Conservation (phyloP, 2,888 invertebrate species). For the Caenorhabditis sinica region DNA sequence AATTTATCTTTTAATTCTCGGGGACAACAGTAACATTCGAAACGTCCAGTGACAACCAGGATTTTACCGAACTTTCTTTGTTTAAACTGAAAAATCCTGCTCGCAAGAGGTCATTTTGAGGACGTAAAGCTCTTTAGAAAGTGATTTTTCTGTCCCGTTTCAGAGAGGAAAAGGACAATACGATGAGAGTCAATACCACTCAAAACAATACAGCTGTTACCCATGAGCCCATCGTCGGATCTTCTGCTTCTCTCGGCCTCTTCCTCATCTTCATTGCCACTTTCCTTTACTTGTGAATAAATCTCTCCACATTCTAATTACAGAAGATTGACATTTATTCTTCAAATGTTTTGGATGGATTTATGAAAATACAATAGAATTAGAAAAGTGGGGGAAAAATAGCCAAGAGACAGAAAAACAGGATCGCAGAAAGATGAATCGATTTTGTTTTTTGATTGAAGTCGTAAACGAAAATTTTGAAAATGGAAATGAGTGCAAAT, state of each 20-base stretch:
- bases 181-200: too few relatives aligned
- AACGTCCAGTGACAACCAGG: too few relatives aligned
- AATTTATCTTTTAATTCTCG: too few relatives aligned
- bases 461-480: neutral
- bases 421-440: constrained; percentile 23
- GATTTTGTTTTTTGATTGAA: constrained; percentile 26
- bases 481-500: constrained; percentile 22
- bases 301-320: neutral
- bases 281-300: constrained; percentile 1
- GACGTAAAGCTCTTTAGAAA: too few relatives aligned
- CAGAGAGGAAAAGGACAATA: too few relatives aligned
- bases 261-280: neutral
- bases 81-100: too few relatives aligned
- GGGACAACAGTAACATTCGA: too few relatives aligned
- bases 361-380: neutral
- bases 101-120: too few relatives aligned
- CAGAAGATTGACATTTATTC: constrained; percentile 6
- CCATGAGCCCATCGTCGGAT: too few relatives aligned
- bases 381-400: neutral
- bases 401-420: neutral
- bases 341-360: neutral
- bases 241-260: neutral
- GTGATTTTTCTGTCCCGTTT: too few relatives aligned
- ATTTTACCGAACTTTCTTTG: too few relatives aligned
- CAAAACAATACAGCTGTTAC: too few relatives aligned